Base-by-base conservation (phyloP, 2,888 invertebrate genomes). In the Melanargia galathea region DNA sequence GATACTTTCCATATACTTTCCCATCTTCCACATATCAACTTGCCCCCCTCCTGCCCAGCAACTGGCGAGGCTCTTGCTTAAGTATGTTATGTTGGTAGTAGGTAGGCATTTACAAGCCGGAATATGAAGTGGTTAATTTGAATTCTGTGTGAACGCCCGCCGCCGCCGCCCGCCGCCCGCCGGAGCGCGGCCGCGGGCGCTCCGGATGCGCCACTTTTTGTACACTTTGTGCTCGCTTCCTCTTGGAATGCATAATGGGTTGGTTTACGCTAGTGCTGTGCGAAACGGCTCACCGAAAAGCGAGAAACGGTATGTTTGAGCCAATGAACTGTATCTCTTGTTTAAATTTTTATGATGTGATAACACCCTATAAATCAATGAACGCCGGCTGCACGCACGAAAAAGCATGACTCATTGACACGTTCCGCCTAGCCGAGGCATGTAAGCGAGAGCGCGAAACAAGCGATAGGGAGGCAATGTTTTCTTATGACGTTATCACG, bases 51-150 rank as follows among this genome's bases (percentile, higher is more conserved):
- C n/a, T n/a, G n/a, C n/a, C n/a, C n/a, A n/a, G n/a, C n/a, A n/a
- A n/a, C n/a, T n/a, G n/a, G n/a, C n/a, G n/a, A n/a, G n/a, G n/a
- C n/a, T n/a, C n/a, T n/a, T n/a, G n/a, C n/a, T n/a, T n/a, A n/a
- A n/a, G 10, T 20, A 2, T 22, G n/a, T 2, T 4, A 10, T 2
- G 45, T 10, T 24, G n/a, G 18, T 33, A 35, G 52, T n/a, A 40
- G 20, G 35, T 22, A 38, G 16, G 35, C 24, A 30, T 30, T 30
- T 30, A 48, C n/a, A 35, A 38, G 10, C 24, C 13, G n/a, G 58
- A 83, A 83, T 86, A 84, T 85, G 85, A 84, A 86, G 84, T 83
- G 82, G 84, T 85, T 87, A 87, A 85, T 85, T 86, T 84, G 83
- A 84, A 86, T 87, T 84, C 84, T 79, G 81, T 71, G 81, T 81